These are phyloP conservation scores for Coregonus ussuriensis DNA, from an alignment of 2,797 vertebrate species.

Conservation along the genomic window DNA sequence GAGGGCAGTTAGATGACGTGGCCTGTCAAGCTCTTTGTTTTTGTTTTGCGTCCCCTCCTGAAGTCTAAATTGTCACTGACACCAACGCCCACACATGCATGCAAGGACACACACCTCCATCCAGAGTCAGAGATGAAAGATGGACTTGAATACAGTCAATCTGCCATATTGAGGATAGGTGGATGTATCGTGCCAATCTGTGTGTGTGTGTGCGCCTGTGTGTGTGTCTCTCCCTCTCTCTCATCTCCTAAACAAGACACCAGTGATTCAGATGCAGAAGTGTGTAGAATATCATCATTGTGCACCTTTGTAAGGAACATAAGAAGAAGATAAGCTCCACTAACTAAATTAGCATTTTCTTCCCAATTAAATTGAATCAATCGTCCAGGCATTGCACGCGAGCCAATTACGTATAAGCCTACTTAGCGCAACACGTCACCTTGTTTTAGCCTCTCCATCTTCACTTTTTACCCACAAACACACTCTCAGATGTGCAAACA, in stretches of 20 bases:
- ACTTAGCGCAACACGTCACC: background rate
- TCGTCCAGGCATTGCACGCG: constrained; percentile 2
- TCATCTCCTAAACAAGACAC: background rate
- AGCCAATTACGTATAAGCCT: constrained; percentile 9
- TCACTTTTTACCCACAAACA: background rate
- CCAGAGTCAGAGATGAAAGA: too few relatives aligned
- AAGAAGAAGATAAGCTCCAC: constrained; percentile 25
- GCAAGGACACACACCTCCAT: constrained; percentile 1
- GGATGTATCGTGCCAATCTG: too few relatives aligned
- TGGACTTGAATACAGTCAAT: too few relatives aligned
- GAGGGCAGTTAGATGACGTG: background rate
- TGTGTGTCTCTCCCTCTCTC: background rate
- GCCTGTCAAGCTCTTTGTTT: background rate
- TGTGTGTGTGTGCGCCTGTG: background rate
- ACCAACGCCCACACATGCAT: constrained; percentile 12
- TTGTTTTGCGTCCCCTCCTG: constrained; percentile 1
- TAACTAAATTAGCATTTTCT: constrained; percentile 13
- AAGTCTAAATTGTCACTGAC: background rate
- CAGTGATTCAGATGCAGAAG: background rate
- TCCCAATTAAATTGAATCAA: constrained; percentile 9
- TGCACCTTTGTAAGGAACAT: constrained; percentile 1
- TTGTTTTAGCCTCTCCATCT: background rate
- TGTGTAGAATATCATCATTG: constrained; percentile 3
- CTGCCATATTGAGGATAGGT: too few relatives aligned
- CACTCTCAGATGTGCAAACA: background rate